Evolutionary conservation across 2,888 invertebrate species (phyloP), one percentile per base, ranked within the genome.

Genomic region (Crepidodera aurea): DNA sequence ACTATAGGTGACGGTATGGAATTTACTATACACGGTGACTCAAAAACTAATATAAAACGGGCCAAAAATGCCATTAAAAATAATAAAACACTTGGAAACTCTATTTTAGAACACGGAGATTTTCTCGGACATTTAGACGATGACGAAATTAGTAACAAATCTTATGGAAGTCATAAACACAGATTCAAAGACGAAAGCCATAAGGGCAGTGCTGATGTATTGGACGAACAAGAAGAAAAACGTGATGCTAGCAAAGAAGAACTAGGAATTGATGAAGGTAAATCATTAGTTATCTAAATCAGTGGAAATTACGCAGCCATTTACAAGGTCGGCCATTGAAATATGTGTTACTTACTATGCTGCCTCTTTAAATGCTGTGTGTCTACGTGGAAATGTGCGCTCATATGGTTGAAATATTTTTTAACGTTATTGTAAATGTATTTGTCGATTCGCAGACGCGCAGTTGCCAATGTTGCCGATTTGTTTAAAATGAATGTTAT

Each of bases 1-100:
- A 93, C 94, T 66, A 93, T 94, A 76, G 94, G 94, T 48, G 94
- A 94, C 79, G 94, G 94, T 70, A 94, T 94, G 92, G 94, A 94
- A 82, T 93, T 94, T 78, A 94, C 93, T 53, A 94, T 94, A 84
- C 94, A 93, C 82, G 94, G 93, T 88, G 93, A 94, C 84, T 83
- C 90, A 71, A 89, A 88, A 82, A 90, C 88, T 81, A 93, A 92
- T 84, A 85, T 91, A 79, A 92, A 91, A 82, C 89, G 90, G 82
- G 90, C 90, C 75, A 91, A 92, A 84, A 86, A 90, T 77, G 66
- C 71, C 51, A 72, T 70, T 51, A 86, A 89, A 78, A 87, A 92
- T 81, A 77, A 74, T 61, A 88, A 88, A 82, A 85, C 86, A 71
- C 87, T 89, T 73, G 88, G 87, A 69, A 93, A 93, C 81, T 92